phyloP scores from a whole-genome alignment of 1,140 invertebrate genomes.

The Portunus trituberculatus region DNA sequence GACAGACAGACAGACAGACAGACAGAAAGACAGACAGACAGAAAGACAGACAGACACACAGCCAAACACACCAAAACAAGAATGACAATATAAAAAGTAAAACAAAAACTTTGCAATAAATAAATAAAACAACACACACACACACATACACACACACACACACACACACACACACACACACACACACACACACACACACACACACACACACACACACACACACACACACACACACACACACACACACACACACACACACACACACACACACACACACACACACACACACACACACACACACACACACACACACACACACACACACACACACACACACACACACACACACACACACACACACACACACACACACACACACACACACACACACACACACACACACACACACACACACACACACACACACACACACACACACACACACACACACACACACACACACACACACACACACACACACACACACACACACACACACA shows the following conservation, averaged over 20 bases:
- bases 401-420: conserved; percentile 36
- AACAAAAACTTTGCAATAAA: background rate
- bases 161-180: background rate
- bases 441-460: conserved; percentile 44
- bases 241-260: background rate
- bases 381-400: conserved; percentile 38
- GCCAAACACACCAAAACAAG: conserved; percentile 28
- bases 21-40: background rate
- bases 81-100: background rate
- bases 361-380: background rate
- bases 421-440: conserved; percentile 45
- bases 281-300: background rate
- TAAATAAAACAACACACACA: background rate
- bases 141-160: background rate
- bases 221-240: background rate
- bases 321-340: background rate
- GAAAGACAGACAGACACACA: conserved; percentile 40
- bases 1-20: too few species aligned
- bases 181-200: background rate
- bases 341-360: background rate
- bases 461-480: background rate
- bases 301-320: background rate
- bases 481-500: background rate
- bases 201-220: conserved; percentile 17
- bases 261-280: conserved; percentile 27